Base-by-base conservation (phyloP, 2,113 vertebrate species). In the Vulpes lagopus region DNA sequence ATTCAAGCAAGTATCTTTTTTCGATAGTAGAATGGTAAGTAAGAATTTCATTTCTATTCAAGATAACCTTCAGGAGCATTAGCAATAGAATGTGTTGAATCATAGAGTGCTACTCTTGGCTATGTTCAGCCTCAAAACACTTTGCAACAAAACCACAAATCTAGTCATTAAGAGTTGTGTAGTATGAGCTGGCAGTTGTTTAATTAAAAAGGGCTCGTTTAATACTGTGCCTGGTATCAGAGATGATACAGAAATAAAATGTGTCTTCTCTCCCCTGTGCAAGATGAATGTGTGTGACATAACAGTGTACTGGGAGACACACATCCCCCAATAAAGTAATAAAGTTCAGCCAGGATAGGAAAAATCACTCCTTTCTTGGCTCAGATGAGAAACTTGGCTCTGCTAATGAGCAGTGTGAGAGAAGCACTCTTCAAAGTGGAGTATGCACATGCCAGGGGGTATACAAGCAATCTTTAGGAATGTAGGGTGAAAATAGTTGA, bases 1-100 rank as follows among this genome's bases (percentile, higher is more conserved):
- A 95, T 32, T 27, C 65, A 90, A 94, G 38, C 53, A 94, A 81
- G 60, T 84, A 5, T 27, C 55, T 95, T 95, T 83, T 91, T 92
- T 84, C 53, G 49, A 49, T 69, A 60, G 49, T 59, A 85, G 27
- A 73, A 15, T 71, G 57, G 79, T 67, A 64, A 89, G 43, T 15
- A 30, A 92, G 95, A 94, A 92, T 96, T 74, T 89, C 83, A 96
- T 96, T 92, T 89, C 86, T 78, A 5, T n/a, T 94, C 57, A 69
- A 76, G 69, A 95, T 71, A 83, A 92, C 69, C 90, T 91, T 88
- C 71, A n/a, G n/a, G 27, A 73, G 30, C 32, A 23, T 91, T 89
- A 89, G 67, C 43, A 83, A 57, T 1, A 95, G 79, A 84, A 87
- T 8, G 32, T 62, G 23, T 64, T 60, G 76, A 94, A 95, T 96